Percentiles rank a stretch among this genome's conserved stretches.
Evolutionary conservation across 1,140 invertebrate genomes (phyloP).

Genomic region (Cheumatopsyche charites): DNA sequence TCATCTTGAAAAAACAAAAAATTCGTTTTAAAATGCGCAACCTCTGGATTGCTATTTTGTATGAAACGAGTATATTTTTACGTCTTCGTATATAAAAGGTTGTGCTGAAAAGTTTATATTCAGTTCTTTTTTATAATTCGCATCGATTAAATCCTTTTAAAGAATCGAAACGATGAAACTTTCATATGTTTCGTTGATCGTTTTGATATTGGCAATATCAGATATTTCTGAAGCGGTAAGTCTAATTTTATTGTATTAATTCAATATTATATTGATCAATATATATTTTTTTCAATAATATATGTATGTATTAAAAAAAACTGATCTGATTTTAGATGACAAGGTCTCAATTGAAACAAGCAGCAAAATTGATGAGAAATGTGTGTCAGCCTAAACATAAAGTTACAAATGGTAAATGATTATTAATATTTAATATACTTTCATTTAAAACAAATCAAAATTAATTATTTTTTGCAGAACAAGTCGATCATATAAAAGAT

Average conservation of each 20-base stretch:
- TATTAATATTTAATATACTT: background rate
- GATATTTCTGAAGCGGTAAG: constrained; percentile 16
- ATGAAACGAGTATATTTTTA: background rate
- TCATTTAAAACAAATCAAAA: background rate
- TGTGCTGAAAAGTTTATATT: background rate
- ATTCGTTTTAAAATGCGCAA: no score
- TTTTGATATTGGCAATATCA: background rate
- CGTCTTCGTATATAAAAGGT: constrained; percentile 15
- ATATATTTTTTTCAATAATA: background rate
- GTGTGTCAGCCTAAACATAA: constrained; percentile 54
- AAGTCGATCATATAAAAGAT: constrained; percentile 55
- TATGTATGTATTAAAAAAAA: constrained; percentile 5
- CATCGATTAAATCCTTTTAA: background rate
- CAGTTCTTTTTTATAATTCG: background rate
- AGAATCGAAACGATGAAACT: background rate
- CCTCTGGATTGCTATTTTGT: background rate
- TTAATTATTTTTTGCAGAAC: constrained; percentile 51
- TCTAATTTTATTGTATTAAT: constrained; percentile 17
- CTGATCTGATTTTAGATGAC: constrained; percentile 51
- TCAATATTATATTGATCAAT: background rate
- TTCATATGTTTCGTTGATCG: background rate
- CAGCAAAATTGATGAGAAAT: constrained; percentile 52
- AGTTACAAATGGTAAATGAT: constrained; percentile 51
- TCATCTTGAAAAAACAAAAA: no score
- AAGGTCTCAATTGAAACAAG: constrained; percentile 52